Evolutionary conservation across 2,888 invertebrate genomes (phyloP), one percentile per base, ranked within the genome.

Genomic region (Carcina quercana): DNA sequence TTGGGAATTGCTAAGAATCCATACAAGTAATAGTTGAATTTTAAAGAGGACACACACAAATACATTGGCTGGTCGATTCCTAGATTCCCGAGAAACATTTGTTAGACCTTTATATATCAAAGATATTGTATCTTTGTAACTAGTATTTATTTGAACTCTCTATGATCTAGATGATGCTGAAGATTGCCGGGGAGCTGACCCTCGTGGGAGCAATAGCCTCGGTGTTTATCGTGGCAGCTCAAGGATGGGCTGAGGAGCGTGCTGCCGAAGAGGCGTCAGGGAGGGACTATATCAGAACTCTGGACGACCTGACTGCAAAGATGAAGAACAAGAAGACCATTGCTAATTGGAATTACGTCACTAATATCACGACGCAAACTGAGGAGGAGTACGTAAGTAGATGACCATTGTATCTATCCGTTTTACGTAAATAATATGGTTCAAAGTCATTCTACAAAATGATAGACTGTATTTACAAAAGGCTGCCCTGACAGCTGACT

Each of bases 261-360:
- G 69, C 85, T 8, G 84, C 86, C 1, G 86, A 87, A 45, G 85
- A 89, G 39, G 75, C 79, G 0, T 78, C 84, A 1, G 91, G 89
- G 0, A 69, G 83, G 12, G 85, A 87, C 34, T 88, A 89, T 45
- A 80, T 93, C 56, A 61, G 85, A 34, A 75, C 85, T 7, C 53
- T 91, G 3, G 89, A 92, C 46, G 84, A 82, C n/a, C 71, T 87
- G 32, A 73, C 83, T 12, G 85, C 86, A 1, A 74, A 78, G 30
- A 80, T 86, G 31, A 83, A 65, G 33, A 89, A 92, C 49, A 78
- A 80, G 34, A 76, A 72, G 28, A 63, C 80, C 0, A 50, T 89
- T n/a, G 91, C 91, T 0, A 73, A 86, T 8, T 94, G 94, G 94
- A 85, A 86, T 6, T 93, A 93, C 55, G 88, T 87, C 15, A 89